Base-by-base conservation (phyloP, 1,140 invertebrate genomes). In the Chelonus insularis region DNA sequence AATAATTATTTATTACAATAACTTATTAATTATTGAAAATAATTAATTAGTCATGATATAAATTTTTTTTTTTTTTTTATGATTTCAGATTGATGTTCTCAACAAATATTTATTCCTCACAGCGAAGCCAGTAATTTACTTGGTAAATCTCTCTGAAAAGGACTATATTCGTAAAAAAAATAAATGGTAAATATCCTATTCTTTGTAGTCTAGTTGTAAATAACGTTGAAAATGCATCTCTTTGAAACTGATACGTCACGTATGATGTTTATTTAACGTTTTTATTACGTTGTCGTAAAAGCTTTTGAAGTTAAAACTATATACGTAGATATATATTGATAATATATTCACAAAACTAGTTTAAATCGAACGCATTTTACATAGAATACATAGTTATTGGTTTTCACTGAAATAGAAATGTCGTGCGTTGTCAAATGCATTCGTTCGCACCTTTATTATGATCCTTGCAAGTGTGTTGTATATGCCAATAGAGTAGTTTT, bases 91-190 rank as follows among this genome's bases (percentile, higher is more conserved):
- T 81, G 97, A 99, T 82, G 83, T 96, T 16, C 83, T 99, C 36
- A 99, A 99, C 77, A 96, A 96, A 81, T 91, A 99, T 80, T 82
- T 99, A 57, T 97, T 99, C 74, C 82, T 99, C 16, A 99, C 97
- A n/a, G 93, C 96, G 0, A 99, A 99, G 78, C 98, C 98, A 4
- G 92, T 95, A 43, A 92, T 99, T 71, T 99, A 99, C 80, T 83
- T 99, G 54, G 91, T 99, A 0, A 99, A 99, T 83, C 84, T 99
- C 37, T 95, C 96, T 0, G 96, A 99, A 79, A 97, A 96, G 79
- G 97, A 99, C 82, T 99, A 96, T 77, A 97, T 97, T 70, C 89
- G 95, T 68, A 99, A 98, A 84, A 99, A 99, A 83, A 98, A 98
- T 77, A 98, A 98, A 86, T 98, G 95, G 95, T 94, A 80, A 78